Evolutionary conservation across 2,888 invertebrate species (phyloP).

Genomic region (Drosophila imparisetae): DNA sequence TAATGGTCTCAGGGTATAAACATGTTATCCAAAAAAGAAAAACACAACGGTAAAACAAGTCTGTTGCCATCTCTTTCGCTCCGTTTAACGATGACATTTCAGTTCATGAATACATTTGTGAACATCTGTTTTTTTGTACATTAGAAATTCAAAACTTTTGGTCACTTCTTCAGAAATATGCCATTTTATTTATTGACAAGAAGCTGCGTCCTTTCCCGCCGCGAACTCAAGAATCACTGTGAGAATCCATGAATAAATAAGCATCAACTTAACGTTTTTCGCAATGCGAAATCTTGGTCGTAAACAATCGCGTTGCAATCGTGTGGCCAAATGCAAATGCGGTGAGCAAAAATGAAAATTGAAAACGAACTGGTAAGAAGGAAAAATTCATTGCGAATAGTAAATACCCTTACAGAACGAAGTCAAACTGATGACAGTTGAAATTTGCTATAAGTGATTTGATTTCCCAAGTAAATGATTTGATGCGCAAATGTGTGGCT

Average conservation of each 20-base stretch:
- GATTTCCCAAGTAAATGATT: neutral
- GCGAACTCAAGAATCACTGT: slow-evolving; percentile 37
- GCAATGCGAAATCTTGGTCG: slow-evolving; percentile 30
- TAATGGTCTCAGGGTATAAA: slow-evolving; percentile 1
- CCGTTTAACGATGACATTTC: slow-evolving; percentile 54
- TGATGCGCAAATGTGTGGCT: accelerated
- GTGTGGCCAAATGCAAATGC: slow-evolving; percentile 40
- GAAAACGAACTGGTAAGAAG: neutral
- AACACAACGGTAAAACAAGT: slow-evolving; percentile 11
- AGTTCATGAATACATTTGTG: slow-evolving; percentile 28
- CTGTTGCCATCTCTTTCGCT: neutral
- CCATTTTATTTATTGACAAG: slow-evolving; percentile 43
- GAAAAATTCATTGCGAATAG: neutral
- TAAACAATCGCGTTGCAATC: slow-evolving; percentile 15
- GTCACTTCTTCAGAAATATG: slow-evolving; percentile 39
- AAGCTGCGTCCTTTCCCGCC: slow-evolving; percentile 12
- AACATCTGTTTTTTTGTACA: slow-evolving; percentile 3
- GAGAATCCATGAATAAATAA: slow-evolving; percentile 40
- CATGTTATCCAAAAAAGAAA: slow-evolving; percentile 19
- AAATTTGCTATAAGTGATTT: neutral
- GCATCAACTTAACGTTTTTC: slow-evolving; percentile 37
- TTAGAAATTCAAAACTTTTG: slow-evolving; percentile 22
- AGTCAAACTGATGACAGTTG: no score
- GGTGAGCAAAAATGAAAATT: slow-evolving; percentile 15
- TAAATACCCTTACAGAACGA: neutral